A percentile compares a stretch with the other conserved stretches of the same genome.
Evolutionary conservation across 2,113 vertebrate genomes (phyloP).

Genomic region (Ploceus nigricollis): DNA sequence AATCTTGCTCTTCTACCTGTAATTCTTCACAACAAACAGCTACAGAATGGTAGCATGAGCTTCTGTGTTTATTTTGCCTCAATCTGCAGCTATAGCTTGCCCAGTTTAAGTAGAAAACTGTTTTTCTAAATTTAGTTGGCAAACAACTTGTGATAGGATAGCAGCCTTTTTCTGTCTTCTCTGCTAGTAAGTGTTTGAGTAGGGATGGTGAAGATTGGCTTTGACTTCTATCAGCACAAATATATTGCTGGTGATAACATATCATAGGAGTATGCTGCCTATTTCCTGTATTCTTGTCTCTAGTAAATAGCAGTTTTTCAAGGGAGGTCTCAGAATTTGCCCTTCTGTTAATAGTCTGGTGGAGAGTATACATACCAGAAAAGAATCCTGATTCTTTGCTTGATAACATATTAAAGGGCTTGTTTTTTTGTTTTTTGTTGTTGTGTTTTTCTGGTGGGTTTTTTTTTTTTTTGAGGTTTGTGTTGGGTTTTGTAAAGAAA

Average conservation of each 20-base stretch:
- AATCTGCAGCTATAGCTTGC: neutral
- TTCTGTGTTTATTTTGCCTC: neutral
- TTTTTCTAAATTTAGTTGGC: neutral
- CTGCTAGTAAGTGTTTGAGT: neutral
- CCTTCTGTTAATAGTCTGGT: neutral
- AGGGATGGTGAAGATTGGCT: neutral
- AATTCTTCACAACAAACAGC: neutral
- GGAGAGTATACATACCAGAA: neutral
- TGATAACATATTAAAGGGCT: neutral
- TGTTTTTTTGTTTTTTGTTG: neutral
- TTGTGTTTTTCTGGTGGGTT: neutral
- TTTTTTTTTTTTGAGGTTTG: neutral
- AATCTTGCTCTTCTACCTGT: neutral
- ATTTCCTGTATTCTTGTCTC: neutral
- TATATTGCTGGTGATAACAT: neutral
- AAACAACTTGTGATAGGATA: neutral
- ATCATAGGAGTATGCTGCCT: neutral
- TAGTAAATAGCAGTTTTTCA: neutral
- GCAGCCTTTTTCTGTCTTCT: neutral
- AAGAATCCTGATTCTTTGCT: neutral
- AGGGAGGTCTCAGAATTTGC: neutral
- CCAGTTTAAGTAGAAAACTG: neutral
- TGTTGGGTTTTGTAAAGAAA: neutral
- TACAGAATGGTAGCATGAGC: neutral
- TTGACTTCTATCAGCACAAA: conserved; percentile 9